These are phyloP conservation scores for honey bee (Apis mellifera) DNA, from an alignment of 1,140 invertebrate species.

Conservation along the genomic window Amel_HAv3.1 CM009933.2:5392501-5393000, in stretches of 20 bases:
- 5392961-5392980: neutral
- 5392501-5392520: constrained; percentile 45
- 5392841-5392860: constrained; percentile 15
- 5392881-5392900: constrained; percentile 16
- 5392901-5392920: constrained; percentile 24
- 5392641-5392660: constrained; percentile 22
- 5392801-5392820: constrained; percentile 26
- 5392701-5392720: neutral
- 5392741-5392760: too few relatives aligned
- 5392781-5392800: neutral
- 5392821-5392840: neutral
- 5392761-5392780: neutral
- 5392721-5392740: neutral
- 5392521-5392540: neutral
- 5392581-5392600: neutral
- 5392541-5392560: too few relatives aligned
- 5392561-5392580: neutral
- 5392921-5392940: constrained; percentile 19
- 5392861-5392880: constrained; percentile 29
- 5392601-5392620: constrained; percentile 8
- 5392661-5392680: neutral
- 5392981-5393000: too few relatives aligned
- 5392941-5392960: constrained; percentile 17
- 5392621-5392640: neutral
- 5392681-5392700: neutral